Conservation (phyloP, 2,888 invertebrate species). For the Lasioglossum figueresi region DNA sequence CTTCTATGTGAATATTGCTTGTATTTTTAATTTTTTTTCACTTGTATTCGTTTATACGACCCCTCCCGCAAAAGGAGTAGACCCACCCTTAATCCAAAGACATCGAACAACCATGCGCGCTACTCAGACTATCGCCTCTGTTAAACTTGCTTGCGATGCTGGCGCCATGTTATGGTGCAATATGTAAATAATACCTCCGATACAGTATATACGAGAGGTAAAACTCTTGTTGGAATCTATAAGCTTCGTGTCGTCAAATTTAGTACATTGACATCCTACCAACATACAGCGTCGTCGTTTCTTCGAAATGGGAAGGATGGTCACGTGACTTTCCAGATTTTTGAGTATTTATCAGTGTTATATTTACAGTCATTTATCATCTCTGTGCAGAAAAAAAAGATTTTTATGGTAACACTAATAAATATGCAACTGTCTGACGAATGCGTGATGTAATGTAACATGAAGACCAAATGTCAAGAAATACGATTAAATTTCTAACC, state of each 20-base stretch:
- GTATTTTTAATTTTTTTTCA: constrained; percentile 86
- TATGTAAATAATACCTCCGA: not conserved
- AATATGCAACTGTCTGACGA: no score
- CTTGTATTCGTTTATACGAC: constrained; percentile 66
- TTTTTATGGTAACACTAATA: no score
- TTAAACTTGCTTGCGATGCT: no score
- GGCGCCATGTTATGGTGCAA: constrained; percentile 39
- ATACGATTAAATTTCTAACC: no score
- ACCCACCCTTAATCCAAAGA: constrained; percentile 74
- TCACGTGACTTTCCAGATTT: no score
- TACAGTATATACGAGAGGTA: not conserved
- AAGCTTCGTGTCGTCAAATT: not conserved
- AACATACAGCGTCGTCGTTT: not conserved
- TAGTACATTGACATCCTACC: not conserved
- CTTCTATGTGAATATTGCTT: constrained; percentile 86
- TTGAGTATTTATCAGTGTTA: no score
- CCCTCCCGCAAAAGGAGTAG: constrained; percentile 73
- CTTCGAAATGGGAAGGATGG: not conserved
- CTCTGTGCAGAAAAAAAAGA: no score
- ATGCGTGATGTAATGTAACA: no score
- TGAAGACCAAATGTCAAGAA: no score
- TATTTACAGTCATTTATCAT: no score
- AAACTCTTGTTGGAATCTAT: not conserved
- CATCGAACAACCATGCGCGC: constrained; percentile 62
- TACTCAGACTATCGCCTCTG: constrained; percentile 43